Base-by-base conservation (phyloP, 2,888 invertebrate genomes). In the Fissipunctia ypsillon region DNA sequence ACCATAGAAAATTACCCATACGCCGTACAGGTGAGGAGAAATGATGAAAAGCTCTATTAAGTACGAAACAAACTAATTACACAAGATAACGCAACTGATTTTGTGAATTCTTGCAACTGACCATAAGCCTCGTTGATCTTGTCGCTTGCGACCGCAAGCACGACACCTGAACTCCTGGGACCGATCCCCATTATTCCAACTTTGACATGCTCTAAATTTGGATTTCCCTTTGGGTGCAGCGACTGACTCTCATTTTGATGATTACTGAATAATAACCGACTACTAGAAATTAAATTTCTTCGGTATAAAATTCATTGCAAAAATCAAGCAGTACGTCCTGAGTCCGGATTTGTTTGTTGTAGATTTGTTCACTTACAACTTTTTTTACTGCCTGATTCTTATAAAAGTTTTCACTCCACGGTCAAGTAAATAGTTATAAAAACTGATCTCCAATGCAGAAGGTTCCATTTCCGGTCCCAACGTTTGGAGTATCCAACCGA, bases 1-100 rank as follows among this genome's bases (percentile, higher is more conserved):
- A 85, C 89, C 35, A 93, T 95, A 50, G 87, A 92, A 52, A 87
- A 80, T 7, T 94, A 91, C 72, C 95, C 95, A 0, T 95, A 87
- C 72, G 83, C 88, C 22, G 93, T 94, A 0, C 95, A 95, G 92
- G 95, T 95, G 74, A 79, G 45, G 16, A 3, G 16, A 38, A 14
- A 0, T 41, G 12, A 48, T 3, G 7, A 10, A n/a, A 38, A 14
- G n/a, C 22, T 41, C 19, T 12, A 19, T 41, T 22, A 52, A 38
- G 12, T 19, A 28, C 9, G 2, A 19, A 41, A 28, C 41, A n/a
- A 31, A 10, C 5, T 1, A 4, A 65, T 22, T n/a, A n/a, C n/a
- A 35, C n/a, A 35, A 38, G 12, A 22, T 22, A 22, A 56, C 5
- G 4, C 5, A 31, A 22, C 10, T 5, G 22, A 12, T 22, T 28